Evolutionary conservation across 2,888 invertebrate genomes (phyloP).

Genomic region (Microchrysa polita): DNA sequence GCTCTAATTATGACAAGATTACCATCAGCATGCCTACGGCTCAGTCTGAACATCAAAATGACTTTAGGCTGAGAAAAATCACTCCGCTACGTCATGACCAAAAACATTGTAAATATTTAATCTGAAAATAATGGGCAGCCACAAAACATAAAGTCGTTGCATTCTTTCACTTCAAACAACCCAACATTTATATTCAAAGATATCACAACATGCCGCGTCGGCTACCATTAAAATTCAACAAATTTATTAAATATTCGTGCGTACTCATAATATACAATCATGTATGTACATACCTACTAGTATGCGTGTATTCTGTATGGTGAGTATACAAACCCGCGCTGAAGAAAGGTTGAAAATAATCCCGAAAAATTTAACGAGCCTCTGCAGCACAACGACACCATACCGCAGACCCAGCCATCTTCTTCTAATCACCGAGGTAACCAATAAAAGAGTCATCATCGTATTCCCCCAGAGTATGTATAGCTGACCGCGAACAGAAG

Average conservation of each 20-base stretch:
- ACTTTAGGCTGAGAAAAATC: no score
- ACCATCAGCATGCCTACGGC: no score
- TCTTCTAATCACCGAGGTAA: slow-evolving; percentile 33
- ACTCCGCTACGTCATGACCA: no score
- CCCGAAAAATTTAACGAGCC: slow-evolving; percentile 32
- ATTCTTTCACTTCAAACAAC: neutral
- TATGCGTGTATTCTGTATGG: neutral
- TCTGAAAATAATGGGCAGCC: slow-evolving; percentile 17
- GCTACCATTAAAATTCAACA: slow-evolving; percentile 11
- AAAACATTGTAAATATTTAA: slow-evolving; percentile 7
- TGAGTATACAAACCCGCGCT: neutral
- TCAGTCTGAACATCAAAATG: no score
- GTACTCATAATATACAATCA: no score
- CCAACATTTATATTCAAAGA: neutral
- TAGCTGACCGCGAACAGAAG: slow-evolving; percentile 45
- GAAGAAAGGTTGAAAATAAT: neutral
- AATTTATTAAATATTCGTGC: slow-evolving; percentile 26
- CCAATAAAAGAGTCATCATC: slow-evolving; percentile 35
- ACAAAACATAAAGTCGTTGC: neutral
- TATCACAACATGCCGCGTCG: neutral
- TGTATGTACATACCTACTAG: neutral
- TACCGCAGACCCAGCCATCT: neutral
- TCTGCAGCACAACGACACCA: slow-evolving; percentile 5
- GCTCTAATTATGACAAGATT: no score
- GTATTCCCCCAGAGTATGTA: slow-evolving; percentile 31